Percentiles rank a stretch among this genome's conserved stretches.
phyloP scores from a whole-genome alignment of 1,140 invertebrate species.

The Zaprionus capensis region DNA sequence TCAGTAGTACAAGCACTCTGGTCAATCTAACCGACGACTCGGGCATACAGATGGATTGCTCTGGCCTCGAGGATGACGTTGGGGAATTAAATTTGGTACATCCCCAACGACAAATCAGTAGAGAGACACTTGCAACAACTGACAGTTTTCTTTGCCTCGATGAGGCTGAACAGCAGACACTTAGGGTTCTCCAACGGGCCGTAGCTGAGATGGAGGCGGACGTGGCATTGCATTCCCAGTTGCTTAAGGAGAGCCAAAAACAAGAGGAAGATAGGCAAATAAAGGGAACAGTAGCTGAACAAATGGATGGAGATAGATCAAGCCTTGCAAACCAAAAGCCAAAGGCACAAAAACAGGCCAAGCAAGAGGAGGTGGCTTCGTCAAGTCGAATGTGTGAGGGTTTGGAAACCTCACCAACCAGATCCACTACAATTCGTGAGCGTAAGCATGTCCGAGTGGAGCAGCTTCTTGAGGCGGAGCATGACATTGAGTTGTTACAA shows the following conservation, averaged over 20 bases:
- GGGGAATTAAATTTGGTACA: background rate
- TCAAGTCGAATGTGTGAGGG: background rate
- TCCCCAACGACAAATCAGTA: slow-evolving; percentile 7
- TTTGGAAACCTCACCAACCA: background rate
- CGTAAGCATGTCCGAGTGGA: slow-evolving; percentile 51
- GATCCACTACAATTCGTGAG: background rate
- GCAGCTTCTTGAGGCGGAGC: slow-evolving; percentile 43
- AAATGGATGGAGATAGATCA: background rate
- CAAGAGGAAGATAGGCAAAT: background rate
- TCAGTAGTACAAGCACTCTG: slow-evolving; percentile 30
- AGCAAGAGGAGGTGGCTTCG: background rate
- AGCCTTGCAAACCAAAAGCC: background rate
- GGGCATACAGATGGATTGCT: slow-evolving; percentile 46
- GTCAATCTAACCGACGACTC: slow-evolving; percentile 51
- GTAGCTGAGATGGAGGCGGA: slow-evolving; percentile 73
- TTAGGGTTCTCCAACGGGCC: slow-evolving; percentile 59
- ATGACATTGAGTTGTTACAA: slow-evolving; percentile 53
- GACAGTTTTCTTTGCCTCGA: slow-evolving; percentile 29
- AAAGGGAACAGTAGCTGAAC: background rate
- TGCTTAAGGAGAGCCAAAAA: slow-evolving; percentile 10
- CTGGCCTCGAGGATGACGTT: slow-evolving; percentile 10
- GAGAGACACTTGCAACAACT: slow-evolving; percentile 9
- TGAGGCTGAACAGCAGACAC: slow-evolving; percentile 48
- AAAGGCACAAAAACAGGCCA: background rate
- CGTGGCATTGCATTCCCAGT: slow-evolving; percentile 31